These are phyloP conservation scores for Celastrina argiolus DNA, from an alignment of 2,888 invertebrate species.

Conservation along the genomic window DNA sequence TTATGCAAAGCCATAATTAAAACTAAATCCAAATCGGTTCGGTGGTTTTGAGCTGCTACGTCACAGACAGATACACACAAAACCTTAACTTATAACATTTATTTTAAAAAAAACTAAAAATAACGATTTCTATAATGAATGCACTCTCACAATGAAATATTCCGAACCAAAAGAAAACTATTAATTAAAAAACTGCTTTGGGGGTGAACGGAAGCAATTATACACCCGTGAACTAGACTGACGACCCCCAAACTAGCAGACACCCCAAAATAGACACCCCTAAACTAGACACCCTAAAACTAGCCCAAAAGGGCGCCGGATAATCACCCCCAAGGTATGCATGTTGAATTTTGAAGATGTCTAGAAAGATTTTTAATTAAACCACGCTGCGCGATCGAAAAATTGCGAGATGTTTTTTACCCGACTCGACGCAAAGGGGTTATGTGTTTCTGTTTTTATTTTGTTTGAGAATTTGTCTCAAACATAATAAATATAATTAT, in stretches of 20 bases:
- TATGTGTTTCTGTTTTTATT: too few species aligned
- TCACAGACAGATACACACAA: too few species aligned
- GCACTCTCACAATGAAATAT: not conserved
- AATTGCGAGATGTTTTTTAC: too few species aligned
- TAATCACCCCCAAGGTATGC: not conserved
- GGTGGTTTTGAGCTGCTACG: too few species aligned
- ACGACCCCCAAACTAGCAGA: not conserved
- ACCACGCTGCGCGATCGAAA: not conserved
- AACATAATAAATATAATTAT: too few species aligned
- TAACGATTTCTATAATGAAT: not conserved
- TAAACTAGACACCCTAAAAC: not conserved
- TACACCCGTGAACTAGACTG: not conserved
- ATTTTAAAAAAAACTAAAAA: too few species aligned
- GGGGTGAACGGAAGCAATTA: not conserved
- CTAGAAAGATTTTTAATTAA: conserved; percentile 10
- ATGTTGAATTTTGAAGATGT: conserved; percentile 13
- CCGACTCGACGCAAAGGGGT: too few species aligned
- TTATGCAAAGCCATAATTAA: too few species aligned
- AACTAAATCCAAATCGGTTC: too few species aligned
- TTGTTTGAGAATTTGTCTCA: too few species aligned
- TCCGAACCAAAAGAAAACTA: not conserved
- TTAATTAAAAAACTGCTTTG: conserved; percentile 8
- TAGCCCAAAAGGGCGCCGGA: not conserved
- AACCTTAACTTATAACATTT: too few species aligned
- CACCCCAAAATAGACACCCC: conserved; percentile 6